Evolutionary conservation across 1,140 invertebrate species (phyloP), one percentile per base, ranked within the genome.

Genomic region (Pygmarrhopalites habei): DNA sequence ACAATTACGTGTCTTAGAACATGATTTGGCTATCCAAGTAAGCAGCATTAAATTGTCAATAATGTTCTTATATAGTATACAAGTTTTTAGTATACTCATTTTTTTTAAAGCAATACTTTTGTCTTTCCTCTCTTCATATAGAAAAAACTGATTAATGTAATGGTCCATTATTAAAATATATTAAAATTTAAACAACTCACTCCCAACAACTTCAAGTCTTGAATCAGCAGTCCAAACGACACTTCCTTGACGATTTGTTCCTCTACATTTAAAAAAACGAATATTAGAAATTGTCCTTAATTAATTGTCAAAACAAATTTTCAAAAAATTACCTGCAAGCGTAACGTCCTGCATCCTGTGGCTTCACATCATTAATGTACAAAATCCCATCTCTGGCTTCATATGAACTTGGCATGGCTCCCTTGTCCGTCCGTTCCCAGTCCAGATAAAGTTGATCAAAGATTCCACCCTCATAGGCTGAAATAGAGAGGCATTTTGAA

Each of bases 291-390:
- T n/a, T n/a, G n/a, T n/a, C n/a, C n/a, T n/a, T n/a, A n/a, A n/a
- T n/a, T n/a, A n/a, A n/a, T n/a, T n/a, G n/a, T n/a, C n/a, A n/a
- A n/a, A n/a, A n/a, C n/a, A n/a, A n/a, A n/a, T n/a, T n/a, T n/a
- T n/a, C n/a, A n/a, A n/a, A n/a, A n/a, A n/a, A n/a, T n/a, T n/a
- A n/a, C n/a, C n/a, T n/a, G n/a, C n/a, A n/a, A n/a, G n/a, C n/a
- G 72, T 96, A 96, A 65, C 84, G 79, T 5, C 92, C 92, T 30
- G 83, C 82, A 66, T 86, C 69, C 35, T 83, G 79, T 47, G 79
- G 75, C 51, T 82, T 76, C 0, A 88, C 84, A 26, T 79, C 75
- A 5, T 79, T 77, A 29, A 92, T 84, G 43, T 76, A 80, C 17
- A 92, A 73, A 1, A 76, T 78, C 30, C 86, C 86, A 49, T 79